A percentile compares a stretch with the other conserved stretches of the same genome.
Evolutionary conservation across 2,888 invertebrate genomes (phyloP).

Genomic region (Pheosia gnoma): DNA sequence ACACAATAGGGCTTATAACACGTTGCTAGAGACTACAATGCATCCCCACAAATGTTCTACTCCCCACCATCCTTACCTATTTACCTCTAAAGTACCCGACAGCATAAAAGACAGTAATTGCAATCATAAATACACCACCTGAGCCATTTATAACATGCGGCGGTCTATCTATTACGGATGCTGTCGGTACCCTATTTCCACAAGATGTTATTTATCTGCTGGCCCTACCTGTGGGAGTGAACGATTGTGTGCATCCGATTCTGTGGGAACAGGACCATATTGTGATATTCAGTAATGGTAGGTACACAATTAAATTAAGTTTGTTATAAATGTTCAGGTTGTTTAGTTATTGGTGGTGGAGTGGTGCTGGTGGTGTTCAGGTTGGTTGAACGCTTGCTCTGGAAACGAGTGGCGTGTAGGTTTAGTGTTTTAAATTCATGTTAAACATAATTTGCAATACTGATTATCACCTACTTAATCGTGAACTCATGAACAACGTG

Average conservation of each 20-base stretch:
- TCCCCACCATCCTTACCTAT: not conserved
- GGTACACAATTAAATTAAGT: conserved; percentile 1
- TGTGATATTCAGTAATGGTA: conserved; percentile 10
- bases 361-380: no score
- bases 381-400: no score
- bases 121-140: conserved; percentile 68
- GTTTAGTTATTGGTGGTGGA: no score
- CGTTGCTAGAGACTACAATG: no score
- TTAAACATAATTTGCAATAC: no score
- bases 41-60: not conserved
- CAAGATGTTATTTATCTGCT: conserved; percentile 49
- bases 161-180: conserved; percentile 61
- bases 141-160: conserved; percentile 63
- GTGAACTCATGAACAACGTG: no score
- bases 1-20: no score
- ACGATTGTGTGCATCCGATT: conserved; percentile 34
- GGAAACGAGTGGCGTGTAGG: no score
- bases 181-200: conserved; percentile 64
- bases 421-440: no score
- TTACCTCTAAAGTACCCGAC: conserved; percentile 25
- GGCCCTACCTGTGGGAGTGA: conserved; percentile 47
- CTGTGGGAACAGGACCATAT: conserved; percentile 36
- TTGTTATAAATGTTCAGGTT: not conserved
- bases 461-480: no score
- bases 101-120: conserved; percentile 64